These are phyloP conservation scores for Parapsyche elsis DNA, from an alignment of 1,140 invertebrate species.

Conservation along the genomic window DNA sequence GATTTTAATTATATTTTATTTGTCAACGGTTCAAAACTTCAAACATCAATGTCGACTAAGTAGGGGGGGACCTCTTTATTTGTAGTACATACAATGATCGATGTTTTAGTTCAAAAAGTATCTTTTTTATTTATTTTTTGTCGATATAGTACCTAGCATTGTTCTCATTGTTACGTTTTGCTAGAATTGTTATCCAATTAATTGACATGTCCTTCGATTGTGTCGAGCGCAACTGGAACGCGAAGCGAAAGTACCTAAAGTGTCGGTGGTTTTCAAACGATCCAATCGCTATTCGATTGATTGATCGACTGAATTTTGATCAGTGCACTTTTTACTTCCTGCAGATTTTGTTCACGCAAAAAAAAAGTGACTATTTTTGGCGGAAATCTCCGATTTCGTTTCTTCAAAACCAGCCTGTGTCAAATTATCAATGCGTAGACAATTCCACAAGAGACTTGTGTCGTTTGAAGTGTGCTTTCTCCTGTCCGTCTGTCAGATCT, in stretches of 20 bases:
- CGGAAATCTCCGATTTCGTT: neutral
- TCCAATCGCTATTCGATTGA: neutral
- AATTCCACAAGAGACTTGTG: neutral
- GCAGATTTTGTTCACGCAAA: neutral
- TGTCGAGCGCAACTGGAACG: neutral
- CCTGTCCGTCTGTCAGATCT: neutral
- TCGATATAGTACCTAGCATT: no score
- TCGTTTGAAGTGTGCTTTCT: neutral
- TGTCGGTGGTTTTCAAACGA: neutral
- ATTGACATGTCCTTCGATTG: neutral
- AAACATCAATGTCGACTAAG: no score
- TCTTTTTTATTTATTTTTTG: no score
- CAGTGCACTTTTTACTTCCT: neutral
- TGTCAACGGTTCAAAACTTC: no score
- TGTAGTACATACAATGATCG: no score
- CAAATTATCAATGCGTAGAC: neutral
- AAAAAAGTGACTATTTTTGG: neutral
- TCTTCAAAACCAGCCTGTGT: neutral
- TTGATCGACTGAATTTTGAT: neutral
- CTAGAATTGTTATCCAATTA: no score
- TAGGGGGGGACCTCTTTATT: no score
- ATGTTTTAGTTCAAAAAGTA: no score
- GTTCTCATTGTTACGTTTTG: no score
- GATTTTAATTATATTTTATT: no score
- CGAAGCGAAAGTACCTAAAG: conserved; percentile 5